phyloP scores from a whole-genome alignment of 2,113 vertebrate genomes.

The Malurus melanocephalus region DNA sequence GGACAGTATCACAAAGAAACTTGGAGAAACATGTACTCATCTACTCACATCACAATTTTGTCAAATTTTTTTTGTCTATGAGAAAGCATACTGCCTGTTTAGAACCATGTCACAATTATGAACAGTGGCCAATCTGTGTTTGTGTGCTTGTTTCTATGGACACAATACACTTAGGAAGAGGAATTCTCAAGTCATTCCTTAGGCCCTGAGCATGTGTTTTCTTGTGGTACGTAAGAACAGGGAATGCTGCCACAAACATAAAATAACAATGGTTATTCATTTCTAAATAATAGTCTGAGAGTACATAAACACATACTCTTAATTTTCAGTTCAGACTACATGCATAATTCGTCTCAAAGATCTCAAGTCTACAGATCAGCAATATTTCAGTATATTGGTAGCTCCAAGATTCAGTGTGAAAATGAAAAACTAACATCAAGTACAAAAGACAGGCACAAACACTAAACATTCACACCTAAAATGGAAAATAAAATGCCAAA shows the following conservation, averaged over 20 bases:
- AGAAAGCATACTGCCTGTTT: background rate
- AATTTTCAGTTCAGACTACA: background rate
- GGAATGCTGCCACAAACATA: background rate
- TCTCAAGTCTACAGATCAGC: background rate
- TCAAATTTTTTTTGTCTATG: background rate
- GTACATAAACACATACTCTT: background rate
- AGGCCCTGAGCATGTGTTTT: background rate
- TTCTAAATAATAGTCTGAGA: background rate
- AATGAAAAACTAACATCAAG: background rate
- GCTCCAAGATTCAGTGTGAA: background rate
- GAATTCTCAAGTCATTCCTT: background rate
- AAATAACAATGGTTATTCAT: background rate
- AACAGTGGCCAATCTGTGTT: background rate
- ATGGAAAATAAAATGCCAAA: background rate
- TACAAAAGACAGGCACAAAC: background rate
- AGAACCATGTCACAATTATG: background rate
- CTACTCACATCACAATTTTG: background rate
- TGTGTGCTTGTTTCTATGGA: background rate
- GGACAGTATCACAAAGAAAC: background rate
- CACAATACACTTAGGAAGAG: rapidly evolving
- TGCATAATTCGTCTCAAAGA: background rate
- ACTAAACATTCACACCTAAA: rapidly evolving
- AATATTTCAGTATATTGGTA: background rate
- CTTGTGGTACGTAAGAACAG: background rate
- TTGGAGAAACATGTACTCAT: background rate